Percentiles rank a stretch among this genome's conserved stretches.
phyloP scores from a whole-genome alignment of 1,140 invertebrate species.

The Nymphalis io region DNA sequence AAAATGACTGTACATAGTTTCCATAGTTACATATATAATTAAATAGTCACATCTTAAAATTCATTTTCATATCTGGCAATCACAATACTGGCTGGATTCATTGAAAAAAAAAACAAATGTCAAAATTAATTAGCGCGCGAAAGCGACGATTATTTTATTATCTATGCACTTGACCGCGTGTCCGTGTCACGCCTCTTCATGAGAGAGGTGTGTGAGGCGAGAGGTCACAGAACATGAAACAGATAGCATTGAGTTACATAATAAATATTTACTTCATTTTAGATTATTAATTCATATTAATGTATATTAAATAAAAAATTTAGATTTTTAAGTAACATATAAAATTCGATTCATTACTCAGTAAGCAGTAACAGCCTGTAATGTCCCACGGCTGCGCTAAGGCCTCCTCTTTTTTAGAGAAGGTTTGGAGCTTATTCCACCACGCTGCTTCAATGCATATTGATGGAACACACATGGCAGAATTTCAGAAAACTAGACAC shows the following conservation, averaged over 20 bases:
- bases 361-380: too few species aligned
- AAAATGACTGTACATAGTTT: neutral
- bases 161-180: constrained; percentile 25
- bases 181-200: constrained; percentile 11
- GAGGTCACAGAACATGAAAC: neutral
- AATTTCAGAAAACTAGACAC: too few species aligned
- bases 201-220: constrained; percentile 3
- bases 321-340: too few species aligned
- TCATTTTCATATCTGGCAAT: neutral
- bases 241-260: neutral
- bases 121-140: constrained; percentile 19
- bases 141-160: constrained; percentile 24
- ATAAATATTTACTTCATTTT: too few species aligned
- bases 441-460: too few species aligned
- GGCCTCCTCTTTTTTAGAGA: too few species aligned
- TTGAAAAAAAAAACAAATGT: constrained; percentile 25
- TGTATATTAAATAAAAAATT: too few species aligned
- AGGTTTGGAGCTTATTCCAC: too few species aligned
- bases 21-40: neutral
- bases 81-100: neutral
- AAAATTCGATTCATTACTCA: too few species aligned
- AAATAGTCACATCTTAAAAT: neutral
- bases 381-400: too few species aligned
- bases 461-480: too few species aligned
- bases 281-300: too few species aligned